Percentiles rank a stretch among this genome's conserved stretches.
phyloP scores from a whole-genome alignment of 2,797 vertebrate species.

The Helicolenus hilgendorfi region DNA sequence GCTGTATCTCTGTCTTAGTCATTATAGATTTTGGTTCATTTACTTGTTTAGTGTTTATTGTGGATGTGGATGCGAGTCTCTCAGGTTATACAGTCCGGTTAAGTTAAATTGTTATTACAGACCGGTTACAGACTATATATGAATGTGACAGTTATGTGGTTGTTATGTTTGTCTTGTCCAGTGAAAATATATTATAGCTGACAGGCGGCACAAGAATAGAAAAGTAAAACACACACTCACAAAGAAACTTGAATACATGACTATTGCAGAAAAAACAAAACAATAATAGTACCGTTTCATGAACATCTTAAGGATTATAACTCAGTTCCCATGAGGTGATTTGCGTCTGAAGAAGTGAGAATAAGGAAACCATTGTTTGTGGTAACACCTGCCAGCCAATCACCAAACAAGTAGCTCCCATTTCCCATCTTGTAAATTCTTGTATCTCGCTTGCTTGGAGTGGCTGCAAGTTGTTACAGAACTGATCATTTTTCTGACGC shows the following conservation, averaged over 20 bases:
- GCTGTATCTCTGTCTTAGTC: background rate
- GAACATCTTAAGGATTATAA: background rate
- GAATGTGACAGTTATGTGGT: background rate
- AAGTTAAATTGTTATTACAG: background rate
- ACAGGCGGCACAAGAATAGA: background rate
- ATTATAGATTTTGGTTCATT: background rate
- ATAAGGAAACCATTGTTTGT: background rate
- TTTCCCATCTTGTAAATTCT: background rate
- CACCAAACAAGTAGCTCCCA: background rate
- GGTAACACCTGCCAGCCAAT: background rate
- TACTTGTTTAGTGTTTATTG: background rate
- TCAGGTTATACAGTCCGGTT: background rate
- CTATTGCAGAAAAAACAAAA: background rate
- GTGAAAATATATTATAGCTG: background rate
- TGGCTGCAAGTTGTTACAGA: conserved; percentile 1
- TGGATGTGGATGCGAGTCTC: background rate
- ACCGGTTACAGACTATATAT: background rate
- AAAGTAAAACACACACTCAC: background rate
- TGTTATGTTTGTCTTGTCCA: background rate
- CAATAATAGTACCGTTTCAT: background rate
- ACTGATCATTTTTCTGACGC: background rate
- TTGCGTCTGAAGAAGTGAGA: background rate
- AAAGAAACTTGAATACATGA: background rate
- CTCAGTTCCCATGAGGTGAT: background rate
- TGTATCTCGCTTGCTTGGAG: background rate